Evolutionary conservation across 2,797 vertebrate genomes (phyloP), one percentile per base, ranked within the genome.

Genomic region (Enteromius radiatus): DNA sequence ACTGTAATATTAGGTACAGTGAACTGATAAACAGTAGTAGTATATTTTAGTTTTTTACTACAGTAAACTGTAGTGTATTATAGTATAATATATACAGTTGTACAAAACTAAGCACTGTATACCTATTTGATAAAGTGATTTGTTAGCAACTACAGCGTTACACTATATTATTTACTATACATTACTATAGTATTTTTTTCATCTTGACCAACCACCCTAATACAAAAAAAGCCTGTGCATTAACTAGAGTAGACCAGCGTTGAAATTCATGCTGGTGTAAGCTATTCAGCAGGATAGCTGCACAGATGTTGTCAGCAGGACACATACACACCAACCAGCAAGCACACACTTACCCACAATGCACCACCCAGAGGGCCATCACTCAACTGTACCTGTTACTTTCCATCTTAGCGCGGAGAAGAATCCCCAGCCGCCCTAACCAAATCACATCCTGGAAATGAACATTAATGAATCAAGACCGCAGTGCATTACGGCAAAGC

Each of bases 381-480:
- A 84, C 84, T 86, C 84, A 88, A 84, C 89, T 85, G 86, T 83
- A 73, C 76, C 69, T 82, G 81, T 80, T 78, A 79, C 77, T 71
- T 81, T 79, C 65, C 81, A 81, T 81, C 74, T 83, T 75, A 70
- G 82, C 73, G 49, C 67, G 84, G 81, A 74, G 77, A 83, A 91
- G 89, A 88, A 92, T 89, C 89, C 92, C 89, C 91, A 91, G 92
- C 89, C 91, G 89, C 90, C 89, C 88, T 91, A 88, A 89, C 90
- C 91, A 92, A 93, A 93, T 92, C 89, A 89, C 84, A 87, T 84
- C 89, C 91, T 92, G 90, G 90, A 94, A 92, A 92, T 92, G 86
- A 93, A 93, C 85, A 83, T 89, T 86, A 70, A 88, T 85, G 85
- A 75, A 89, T 85, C 84, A 86, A 84, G 84, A 82, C 78, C 76